Evolutionary conservation across 2,888 invertebrate genomes (phyloP).

Genomic region (Autographa gamma): DNA sequence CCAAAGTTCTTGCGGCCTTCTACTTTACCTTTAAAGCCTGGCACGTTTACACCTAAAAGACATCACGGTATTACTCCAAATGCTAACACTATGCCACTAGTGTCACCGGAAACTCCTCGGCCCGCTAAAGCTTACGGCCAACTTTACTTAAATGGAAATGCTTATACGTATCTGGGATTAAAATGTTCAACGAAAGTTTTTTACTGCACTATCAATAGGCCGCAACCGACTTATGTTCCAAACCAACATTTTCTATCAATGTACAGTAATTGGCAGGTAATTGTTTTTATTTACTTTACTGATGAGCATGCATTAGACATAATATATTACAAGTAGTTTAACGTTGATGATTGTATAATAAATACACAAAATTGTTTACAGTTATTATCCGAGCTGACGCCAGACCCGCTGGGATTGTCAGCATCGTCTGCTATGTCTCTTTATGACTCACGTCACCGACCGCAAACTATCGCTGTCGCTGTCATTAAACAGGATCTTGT

Average conservation of each 20-base stretch:
- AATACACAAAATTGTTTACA: constrained; percentile 80
- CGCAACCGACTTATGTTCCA: constrained; percentile 98
- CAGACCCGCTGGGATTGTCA: constrained; percentile 91
- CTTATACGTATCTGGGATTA: constrained; percentile 96
- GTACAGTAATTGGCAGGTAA: constrained; percentile 98
- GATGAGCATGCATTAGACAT: constrained; percentile 16
- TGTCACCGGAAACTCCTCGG: constrained; percentile 97
- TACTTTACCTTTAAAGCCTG: constrained; percentile 95
- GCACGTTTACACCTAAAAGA: constrained; percentile 94
- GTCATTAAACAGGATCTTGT: constrained; percentile 90
- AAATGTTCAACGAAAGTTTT: constrained; percentile 97
- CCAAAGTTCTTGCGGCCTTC: constrained; percentile 94
- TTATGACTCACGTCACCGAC: constrained; percentile 94
- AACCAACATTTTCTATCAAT: constrained; percentile 97
- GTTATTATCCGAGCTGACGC: constrained; percentile 91
- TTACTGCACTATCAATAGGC: constrained; percentile 97
- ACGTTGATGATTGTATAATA: constrained; percentile 57
- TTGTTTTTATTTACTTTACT: constrained; percentile 54
- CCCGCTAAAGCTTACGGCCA: constrained; percentile 97
- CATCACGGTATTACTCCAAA: constrained; percentile 95
- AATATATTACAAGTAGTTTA: constrained; percentile 22
- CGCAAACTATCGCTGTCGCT: constrained; percentile 89
- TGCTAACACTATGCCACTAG: constrained; percentile 94
- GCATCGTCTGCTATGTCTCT: constrained; percentile 91
- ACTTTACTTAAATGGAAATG: constrained; percentile 96